These are phyloP conservation scores for Drosophila repletoides DNA, from an alignment of 1,140 invertebrate genomes.

Conservation along the genomic window DNA sequence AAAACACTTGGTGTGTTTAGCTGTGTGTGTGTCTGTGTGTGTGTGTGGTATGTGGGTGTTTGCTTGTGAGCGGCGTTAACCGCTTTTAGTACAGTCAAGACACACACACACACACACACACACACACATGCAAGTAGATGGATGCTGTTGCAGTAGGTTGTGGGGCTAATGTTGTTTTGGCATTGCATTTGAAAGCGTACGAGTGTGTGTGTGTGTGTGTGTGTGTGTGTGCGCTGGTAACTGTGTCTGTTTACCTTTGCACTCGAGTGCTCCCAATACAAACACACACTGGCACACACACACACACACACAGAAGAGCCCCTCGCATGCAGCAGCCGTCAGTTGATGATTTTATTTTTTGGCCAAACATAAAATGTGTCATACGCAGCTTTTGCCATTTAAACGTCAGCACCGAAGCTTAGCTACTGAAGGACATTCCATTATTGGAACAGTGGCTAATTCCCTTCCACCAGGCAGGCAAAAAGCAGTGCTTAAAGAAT, in stretches of 20 bases:
- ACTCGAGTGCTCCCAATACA: constrained; percentile 65
- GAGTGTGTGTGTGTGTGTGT: neutral
- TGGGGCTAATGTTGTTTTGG: constrained; percentile 73
- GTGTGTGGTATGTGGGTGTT: constrained; percentile 28
- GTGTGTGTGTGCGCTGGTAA: constrained; percentile 21
- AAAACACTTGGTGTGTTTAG: constrained; percentile 58
- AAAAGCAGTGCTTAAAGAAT: no score
- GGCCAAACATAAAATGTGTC: constrained; percentile 64
- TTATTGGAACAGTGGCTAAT: neutral
- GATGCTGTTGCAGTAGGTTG: constrained; percentile 71
- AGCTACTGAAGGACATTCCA: neutral
- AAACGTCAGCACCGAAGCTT: constrained; percentile 6
- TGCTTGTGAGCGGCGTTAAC: constrained; percentile 74
- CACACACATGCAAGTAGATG: constrained; percentile 11
- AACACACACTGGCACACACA: neutral
- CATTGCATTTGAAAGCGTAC: constrained; percentile 47
- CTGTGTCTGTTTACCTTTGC: constrained; percentile 60
- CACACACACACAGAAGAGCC: no score
- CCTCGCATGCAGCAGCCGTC: constrained; percentile 2
- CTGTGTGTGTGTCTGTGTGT: neutral
- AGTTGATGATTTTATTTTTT: constrained; percentile 54
- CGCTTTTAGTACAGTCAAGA: constrained; percentile 69
- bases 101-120: constrained; percentile 25
- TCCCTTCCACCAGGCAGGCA: neutral
- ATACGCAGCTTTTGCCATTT: constrained; percentile 51